Base-by-base conservation (phyloP, 2,113 vertebrate species). In the Nipponia nippon region DNA sequence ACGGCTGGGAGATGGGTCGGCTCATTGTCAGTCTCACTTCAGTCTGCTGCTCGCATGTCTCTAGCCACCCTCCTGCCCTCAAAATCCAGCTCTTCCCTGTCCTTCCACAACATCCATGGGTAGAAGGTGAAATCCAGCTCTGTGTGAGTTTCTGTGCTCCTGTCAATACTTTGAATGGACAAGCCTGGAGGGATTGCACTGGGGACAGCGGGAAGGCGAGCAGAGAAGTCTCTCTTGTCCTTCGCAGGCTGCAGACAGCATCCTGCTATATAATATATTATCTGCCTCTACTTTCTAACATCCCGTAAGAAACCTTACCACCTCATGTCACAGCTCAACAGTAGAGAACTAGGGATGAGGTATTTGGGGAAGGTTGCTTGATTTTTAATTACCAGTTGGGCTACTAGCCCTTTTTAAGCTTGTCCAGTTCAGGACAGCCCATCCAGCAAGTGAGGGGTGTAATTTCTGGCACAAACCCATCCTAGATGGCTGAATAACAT, bases 1-100 rank as follows among this genome's bases (percentile, higher is more conserved):
- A 21, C 3, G 2, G 61, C 49, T 78, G 55, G 34, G 36, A 84
- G 29, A 66, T 14, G 12, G 49, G 18, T 4, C 0, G 0, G 47
- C 34, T 63, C 52, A 49, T 25, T n/a, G 12, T 50, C 55, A 61
- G 50, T 42, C 53, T 86, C 77, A 27, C 44, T 72, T 87, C 66
- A 70, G 16, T 9, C 72, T 78, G 63, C 70, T 65, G 50, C 47
- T 78, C 8, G 0, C 38, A 3, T 5, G 27, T 36, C 29, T 55
- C 62, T 55, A 42, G 52, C 42, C 59, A 91, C 46, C 7, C 34
- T 66, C 55, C 61, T 87, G 61, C 78, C 34, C 61, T 55, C 42
- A 75, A 53, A 49, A 50, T 16, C 34, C 90, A 84, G 32, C 78
- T 93, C 55, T 6, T 3, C 53, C 15, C 55, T 65, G 30, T 8